Evolutionary conservation across 2,888 invertebrate genomes (phyloP).

Genomic region (Thyatira batis): DNA sequence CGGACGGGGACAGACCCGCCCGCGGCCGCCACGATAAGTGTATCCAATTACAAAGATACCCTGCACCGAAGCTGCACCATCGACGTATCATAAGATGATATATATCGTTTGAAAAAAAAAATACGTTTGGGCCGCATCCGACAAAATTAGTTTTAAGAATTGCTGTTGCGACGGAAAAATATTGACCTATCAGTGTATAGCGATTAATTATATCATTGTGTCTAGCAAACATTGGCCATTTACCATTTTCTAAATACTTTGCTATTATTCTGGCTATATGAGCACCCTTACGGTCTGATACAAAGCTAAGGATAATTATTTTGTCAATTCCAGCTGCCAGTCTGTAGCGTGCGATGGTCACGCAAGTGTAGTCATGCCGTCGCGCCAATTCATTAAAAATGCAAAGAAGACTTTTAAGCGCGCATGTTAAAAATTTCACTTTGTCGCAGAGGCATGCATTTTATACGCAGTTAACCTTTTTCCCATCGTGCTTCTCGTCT

Average conservation of each 20-base stretch:
- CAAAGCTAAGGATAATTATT: not conserved
- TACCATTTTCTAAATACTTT: no score
- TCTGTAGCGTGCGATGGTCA: not conserved
- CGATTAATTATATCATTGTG: not conserved
- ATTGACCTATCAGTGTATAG: no score
- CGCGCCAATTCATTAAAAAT: not conserved
- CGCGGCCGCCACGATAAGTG: conserved; percentile 70
- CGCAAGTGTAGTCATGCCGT: not conserved
- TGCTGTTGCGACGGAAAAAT: not conserved
- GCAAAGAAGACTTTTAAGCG: conserved; percentile 17
- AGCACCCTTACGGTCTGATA: no score
- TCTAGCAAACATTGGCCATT: not conserved
- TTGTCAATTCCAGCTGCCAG: not conserved
- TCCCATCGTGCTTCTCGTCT: conserved; percentile 65
- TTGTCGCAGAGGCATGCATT: conserved; percentile 38
- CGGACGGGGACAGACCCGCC: conserved; percentile 66
- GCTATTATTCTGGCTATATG: no score
- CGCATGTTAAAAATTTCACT: conserved; percentile 28
- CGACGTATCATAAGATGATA: conserved; percentile 47
- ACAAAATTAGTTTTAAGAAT: not conserved
- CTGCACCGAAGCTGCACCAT: conserved; percentile 54
- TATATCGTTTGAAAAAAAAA: conserved; percentile 27
- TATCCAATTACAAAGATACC: conserved; percentile 75
- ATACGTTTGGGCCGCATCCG: not conserved
- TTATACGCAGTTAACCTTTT: conserved; percentile 64